Conservation (phyloP, 2,113 vertebrate genomes). For the Chroicocephalus ridibundus region DNA sequence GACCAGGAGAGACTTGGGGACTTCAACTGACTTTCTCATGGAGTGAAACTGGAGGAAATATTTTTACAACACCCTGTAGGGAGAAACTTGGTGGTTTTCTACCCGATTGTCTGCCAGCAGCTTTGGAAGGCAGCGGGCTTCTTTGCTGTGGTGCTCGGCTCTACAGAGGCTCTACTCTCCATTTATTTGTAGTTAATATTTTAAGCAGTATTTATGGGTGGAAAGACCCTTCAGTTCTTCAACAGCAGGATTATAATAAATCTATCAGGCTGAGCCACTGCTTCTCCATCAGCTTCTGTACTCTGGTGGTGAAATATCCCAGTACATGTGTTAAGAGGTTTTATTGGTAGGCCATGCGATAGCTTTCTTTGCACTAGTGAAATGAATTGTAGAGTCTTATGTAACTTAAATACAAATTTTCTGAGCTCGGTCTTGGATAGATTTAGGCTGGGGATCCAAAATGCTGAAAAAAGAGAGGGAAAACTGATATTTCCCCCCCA, state of each 20-base stretch:
- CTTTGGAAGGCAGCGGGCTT: neutral
- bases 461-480: neutral
- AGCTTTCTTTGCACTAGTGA: neutral
- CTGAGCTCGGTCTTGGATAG: neutral
- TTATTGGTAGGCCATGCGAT: neutral
- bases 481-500: fast-evolving
- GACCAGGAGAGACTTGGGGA: neutral
- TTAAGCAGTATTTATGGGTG: neutral
- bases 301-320: neutral
- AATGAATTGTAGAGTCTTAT: neutral
- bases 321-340: neutral
- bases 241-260: neutral
- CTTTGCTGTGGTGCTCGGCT: neutral
- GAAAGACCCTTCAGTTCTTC: neutral
- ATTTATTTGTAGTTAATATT: neutral
- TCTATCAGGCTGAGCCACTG: neutral
- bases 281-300: neutral
- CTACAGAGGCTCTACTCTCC: neutral
- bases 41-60: conserved; percentile 7
- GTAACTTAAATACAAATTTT: neutral
- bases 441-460: neutral
- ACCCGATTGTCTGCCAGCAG: neutral
- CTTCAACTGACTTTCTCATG: conserved; percentile 38
- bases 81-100: neutral
- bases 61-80: neutral